These are phyloP conservation scores for Rhabdomys pumilio DNA, from an alignment of 2,797 vertebrate genomes.

Conservation along the genomic window DNA sequence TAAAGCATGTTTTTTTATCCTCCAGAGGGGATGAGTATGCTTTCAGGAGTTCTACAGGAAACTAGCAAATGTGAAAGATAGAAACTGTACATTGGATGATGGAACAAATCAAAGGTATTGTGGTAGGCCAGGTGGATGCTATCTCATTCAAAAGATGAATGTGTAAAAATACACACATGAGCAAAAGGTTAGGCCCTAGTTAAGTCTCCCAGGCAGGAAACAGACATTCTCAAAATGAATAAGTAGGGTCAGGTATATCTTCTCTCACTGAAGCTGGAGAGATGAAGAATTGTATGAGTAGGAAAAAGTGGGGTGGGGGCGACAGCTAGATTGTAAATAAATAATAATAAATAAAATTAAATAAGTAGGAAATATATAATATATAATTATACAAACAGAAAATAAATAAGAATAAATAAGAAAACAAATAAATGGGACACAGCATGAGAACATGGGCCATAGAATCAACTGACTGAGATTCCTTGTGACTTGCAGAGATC, in stretches of 20 bases:
- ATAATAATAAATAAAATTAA: no score
- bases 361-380: no score
- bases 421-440: no score
- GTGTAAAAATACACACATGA: neutral
- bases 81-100: neutral
- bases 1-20: neutral
- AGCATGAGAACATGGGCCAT: neutral
- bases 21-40: neutral
- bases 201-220: neutral
- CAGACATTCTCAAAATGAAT: neutral
- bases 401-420: no score
- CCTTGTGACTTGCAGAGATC: neutral
- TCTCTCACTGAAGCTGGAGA: neutral
- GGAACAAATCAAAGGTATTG: neutral
- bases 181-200: fast-evolving
- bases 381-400: no score
- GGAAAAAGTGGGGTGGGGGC: no score
- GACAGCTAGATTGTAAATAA: no score
- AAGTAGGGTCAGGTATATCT: neutral
- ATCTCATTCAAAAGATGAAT: neutral
- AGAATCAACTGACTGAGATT: neutral
- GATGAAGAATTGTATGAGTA: neutral
- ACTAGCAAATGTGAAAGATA: neutral
- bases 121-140: neutral
- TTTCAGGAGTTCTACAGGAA: neutral